A percentile compares a stretch with the other conserved stretches of the same genome.
Evolutionary conservation across 1,140 invertebrate genomes (phyloP).

Genomic region (Bombus confusus): DNA sequence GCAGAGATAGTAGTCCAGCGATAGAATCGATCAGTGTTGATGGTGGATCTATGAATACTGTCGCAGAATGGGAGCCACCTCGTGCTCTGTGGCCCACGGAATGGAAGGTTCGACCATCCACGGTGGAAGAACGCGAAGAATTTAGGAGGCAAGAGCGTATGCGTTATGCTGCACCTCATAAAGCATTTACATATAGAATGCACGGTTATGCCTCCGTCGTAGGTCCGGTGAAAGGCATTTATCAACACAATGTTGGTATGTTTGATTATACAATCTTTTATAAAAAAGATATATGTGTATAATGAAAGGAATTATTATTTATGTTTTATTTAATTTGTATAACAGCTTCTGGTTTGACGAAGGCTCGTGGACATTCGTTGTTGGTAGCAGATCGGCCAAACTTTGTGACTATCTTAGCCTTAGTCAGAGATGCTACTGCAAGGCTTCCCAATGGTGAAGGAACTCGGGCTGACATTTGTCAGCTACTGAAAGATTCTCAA

Average conservation of each 20-base stretch:
- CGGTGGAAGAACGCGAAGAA: slow-evolving; percentile 88
- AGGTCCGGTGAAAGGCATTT: slow-evolving; percentile 94
- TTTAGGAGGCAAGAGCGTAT: slow-evolving; percentile 90
- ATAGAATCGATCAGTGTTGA: slow-evolving; percentile 72
- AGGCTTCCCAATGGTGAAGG: slow-evolving; percentile 97
- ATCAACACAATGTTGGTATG: slow-evolving; percentile 84
- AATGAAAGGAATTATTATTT: not conserved
- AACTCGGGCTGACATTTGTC: slow-evolving; percentile 94
- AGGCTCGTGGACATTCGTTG: slow-evolving; percentile 92
- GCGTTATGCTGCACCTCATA: slow-evolving; percentile 92
- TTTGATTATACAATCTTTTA: slow-evolving; percentile 1
- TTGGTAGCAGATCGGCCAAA: slow-evolving; percentile 93
- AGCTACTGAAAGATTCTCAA: slow-evolving; percentile 92
- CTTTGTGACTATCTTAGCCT: slow-evolving; percentile 94
- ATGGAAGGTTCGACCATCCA: slow-evolving; percentile 92
- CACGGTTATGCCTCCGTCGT: slow-evolving; percentile 94
- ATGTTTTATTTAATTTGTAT: slow-evolving; percentile 39
- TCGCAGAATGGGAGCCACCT: slow-evolving; percentile 83
- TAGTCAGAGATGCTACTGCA: slow-evolving; percentile 96
- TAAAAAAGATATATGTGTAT: not conserved
- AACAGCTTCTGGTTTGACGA: slow-evolving; percentile 83
- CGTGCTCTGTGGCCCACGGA: slow-evolving; percentile 87
- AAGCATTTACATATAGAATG: slow-evolving; percentile 92
- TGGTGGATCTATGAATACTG: slow-evolving; percentile 61
- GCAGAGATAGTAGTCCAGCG: slow-evolving; percentile 67